Base-by-base conservation (phyloP, 2,113 vertebrate species). In the Leucoraja erinaceus region DNA sequence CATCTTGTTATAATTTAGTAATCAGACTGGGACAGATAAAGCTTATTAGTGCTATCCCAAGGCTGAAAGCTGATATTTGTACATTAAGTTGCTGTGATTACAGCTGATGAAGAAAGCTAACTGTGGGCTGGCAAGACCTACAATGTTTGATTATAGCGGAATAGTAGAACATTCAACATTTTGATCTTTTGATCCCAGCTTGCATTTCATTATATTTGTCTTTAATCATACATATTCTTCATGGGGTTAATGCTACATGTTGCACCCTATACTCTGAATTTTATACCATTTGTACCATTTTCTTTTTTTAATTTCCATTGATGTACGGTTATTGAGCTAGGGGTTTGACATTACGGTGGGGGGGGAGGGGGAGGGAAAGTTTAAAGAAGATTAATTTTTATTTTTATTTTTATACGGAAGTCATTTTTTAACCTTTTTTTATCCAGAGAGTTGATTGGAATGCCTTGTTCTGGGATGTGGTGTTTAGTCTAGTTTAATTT, bases 1-100 rank as follows among this genome's bases (percentile, higher is more conserved):
- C 61, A 86, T 86, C 83, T 28, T 88, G 84, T 88, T 59, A 88
- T 31, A 10, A 88, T 88, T 66, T 31, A 66, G 84, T 12, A 63
- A 66, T 88, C 61, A 66, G 84, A 28, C 59, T 66, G 61, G 4
- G 63, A n/a, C 63, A 61, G n/a, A 25, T 54, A 47, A 20, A 63
- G 25, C 12, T 88, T 31, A 88, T 31, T 88, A 88, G n/a, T 66
- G 31, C 66, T 88, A 66, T 66, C 28, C 63, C n/a, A 66, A 88
- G 56, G 28, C 84, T 66, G 59, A 61, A 66, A 61, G 63, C 56
- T 88, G 22, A 88, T 88, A 28, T 31, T 12, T 63, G 59, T 11
- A 63, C 28, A 31, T 88, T 18, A 33, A 63, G 84, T n/a, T 88
- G 9, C n/a, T 86, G 59, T 31, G 59, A 88, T 66, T 66, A 28